A percentile compares a stretch with the other conserved stretches of the same genome.
Conservation (phyloP, 2,797 vertebrate species). For the Mycteria americana region DNA sequence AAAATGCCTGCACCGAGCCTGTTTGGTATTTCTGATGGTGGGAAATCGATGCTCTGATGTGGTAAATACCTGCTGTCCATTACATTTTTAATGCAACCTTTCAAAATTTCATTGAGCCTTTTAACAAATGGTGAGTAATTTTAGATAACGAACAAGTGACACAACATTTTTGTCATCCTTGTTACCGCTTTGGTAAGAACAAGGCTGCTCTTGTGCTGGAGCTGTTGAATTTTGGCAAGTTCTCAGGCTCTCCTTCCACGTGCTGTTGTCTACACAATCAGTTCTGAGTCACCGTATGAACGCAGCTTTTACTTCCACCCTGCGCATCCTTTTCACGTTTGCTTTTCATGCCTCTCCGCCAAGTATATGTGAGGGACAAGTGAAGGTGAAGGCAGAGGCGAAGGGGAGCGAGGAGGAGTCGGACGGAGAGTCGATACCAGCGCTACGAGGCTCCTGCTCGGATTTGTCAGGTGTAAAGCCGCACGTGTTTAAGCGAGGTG, state of each 20-base stretch:
- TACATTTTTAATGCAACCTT: neutral
- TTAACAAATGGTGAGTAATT: neutral
- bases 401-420: neutral
- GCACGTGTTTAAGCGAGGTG: rapidly evolving
- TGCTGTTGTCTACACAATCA: neutral
- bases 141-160: neutral
- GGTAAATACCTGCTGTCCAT: neutral
- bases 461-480: neutral
- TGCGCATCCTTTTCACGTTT: neutral
- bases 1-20: neutral
- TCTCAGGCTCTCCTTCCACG: neutral
- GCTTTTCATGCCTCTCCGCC: neutral
- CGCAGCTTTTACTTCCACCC: neutral
- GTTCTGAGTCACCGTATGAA: neutral
- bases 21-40: neutral
- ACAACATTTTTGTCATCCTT: neutral
- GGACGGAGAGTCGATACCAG: neutral
- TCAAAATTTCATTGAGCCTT: neutral
- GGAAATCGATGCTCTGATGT: neutral
- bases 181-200: neutral
- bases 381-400: neutral
- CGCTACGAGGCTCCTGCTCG: rapidly evolving
- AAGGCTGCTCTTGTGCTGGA: neutral
- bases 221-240: neutral
- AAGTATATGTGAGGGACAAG: neutral